Base-by-base conservation (phyloP, 2,797 vertebrate genomes). In the Notolabrus celidotus region DNA sequence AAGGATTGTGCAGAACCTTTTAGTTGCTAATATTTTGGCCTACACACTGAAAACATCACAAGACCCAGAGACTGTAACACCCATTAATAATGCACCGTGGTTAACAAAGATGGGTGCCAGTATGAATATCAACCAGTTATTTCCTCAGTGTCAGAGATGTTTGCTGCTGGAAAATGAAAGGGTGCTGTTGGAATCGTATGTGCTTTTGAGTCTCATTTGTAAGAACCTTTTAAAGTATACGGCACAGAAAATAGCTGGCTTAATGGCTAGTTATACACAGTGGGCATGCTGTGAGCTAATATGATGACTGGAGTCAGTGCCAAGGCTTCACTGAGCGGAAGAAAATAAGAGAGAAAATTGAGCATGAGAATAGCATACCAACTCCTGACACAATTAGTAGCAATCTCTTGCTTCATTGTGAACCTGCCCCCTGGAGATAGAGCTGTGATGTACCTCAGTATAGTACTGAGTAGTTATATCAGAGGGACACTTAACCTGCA, bases 41-140 rank as follows among this genome's bases (percentile, higher is more conserved):
- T 50, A 83, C 79, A 53, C 53, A 25, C 16, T 58, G 57, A 61
- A 73, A 66, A 51, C 50, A 73, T 67, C 65, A 78, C 50, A 67
- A 50, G 60, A 75, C 52, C 46, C 39, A 17, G 42, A 36, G 64
- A 75, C 38, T 23, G 10, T 59, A 56, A 52, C 49, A 46, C 2
- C 34, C 53, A 82, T 82, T 73, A 83, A 80, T 70, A 79, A 81
- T 74, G 58, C 33, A 63, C 46, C 51, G 41, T 5, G 65, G 69
- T 71, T 71, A 80, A 80, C 62, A 69, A 54, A 49, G 75, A 78
- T 58, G 7, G 36, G 60, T 52, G 56, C 67, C 77, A 65, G 57
- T 22, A 39, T 71, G 68, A 80, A 77, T 69, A 60, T 73, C 34
- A 85, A 77, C 46, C 56, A 67, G 49, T 75, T 72, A 57, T 85